These are phyloP conservation scores for Manis pentadactyla DNA, from an alignment of 2,797 vertebrate species.

Conservation along the genomic window DNA sequence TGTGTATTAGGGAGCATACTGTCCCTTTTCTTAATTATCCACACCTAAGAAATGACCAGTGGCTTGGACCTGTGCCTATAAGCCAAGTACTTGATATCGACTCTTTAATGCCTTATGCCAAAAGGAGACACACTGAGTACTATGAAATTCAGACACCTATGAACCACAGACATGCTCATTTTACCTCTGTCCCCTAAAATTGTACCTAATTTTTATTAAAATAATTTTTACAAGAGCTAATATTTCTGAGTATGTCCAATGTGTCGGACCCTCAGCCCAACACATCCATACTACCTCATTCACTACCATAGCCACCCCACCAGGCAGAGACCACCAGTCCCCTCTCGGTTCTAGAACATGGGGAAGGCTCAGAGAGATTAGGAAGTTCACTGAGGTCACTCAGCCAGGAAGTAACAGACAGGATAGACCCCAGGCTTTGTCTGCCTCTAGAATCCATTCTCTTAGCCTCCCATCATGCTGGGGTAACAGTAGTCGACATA, in stretches of 20 bases:
- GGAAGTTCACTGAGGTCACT: not conserved
- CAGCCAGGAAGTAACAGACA: not conserved
- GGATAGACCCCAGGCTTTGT: not conserved
- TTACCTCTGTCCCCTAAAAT: constrained; percentile 8
- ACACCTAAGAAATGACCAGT: not conserved
- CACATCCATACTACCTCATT: not conserved
- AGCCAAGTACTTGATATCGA: not conserved
- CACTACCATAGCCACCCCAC: not conserved
- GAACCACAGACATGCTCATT: not conserved
- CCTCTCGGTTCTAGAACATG: not conserved
- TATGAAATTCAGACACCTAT: not conserved
- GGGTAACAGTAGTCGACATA: not conserved
- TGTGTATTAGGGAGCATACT: not conserved
- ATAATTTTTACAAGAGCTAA: not conserved
- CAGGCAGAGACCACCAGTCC: not conserved
- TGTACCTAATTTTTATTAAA: not conserved
- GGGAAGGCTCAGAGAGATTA: not conserved
- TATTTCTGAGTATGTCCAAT: not conserved
- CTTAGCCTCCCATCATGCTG: not conserved
- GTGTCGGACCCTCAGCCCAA: not conserved
- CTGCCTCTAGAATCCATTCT: not conserved
- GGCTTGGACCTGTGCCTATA: not conserved
- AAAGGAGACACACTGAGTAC: constrained; percentile 2
- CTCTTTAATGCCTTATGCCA: not conserved
- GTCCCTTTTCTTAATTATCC: not conserved